Conservation (phyloP, 2,113 vertebrate species). For the Sterna hirundo region DNA sequence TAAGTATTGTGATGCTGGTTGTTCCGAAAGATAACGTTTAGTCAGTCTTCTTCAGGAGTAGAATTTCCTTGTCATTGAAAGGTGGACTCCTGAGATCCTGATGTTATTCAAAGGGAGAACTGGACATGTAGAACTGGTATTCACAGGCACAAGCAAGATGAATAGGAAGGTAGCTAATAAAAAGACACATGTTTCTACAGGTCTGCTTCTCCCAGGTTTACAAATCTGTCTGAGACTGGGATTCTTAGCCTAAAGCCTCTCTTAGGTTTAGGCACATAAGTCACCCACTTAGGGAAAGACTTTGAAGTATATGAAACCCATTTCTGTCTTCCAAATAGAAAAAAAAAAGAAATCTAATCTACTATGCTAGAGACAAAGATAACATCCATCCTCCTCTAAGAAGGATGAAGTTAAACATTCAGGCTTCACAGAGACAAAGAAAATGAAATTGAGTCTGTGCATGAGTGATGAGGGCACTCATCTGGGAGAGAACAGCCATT, state of each 20-base stretch:
- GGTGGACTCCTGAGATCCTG: not conserved
- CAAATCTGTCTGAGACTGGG: not conserved
- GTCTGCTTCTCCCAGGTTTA: not conserved
- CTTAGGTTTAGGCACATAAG: not conserved
- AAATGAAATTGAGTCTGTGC: not conserved
- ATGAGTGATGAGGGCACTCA: not conserved
- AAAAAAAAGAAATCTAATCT: not conserved
- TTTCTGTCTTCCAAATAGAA: not conserved
- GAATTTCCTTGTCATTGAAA: not conserved
- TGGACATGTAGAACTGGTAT: not conserved
- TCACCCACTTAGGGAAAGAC: not conserved
- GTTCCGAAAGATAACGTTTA: not conserved
- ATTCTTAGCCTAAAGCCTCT: not conserved
- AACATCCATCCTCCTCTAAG: not conserved
- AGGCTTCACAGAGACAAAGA: not conserved
- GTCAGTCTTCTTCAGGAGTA: not conserved
- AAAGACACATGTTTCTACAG: not conserved
- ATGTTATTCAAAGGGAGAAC: not conserved
- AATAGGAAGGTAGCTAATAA: not conserved
- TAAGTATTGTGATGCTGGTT: not conserved
- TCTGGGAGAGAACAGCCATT: not conserved
- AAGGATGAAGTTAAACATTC: not conserved
- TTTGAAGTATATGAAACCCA: not conserved
- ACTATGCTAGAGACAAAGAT: not conserved
- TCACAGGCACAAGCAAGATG: not conserved